Base-by-base conservation (phyloP, 2,113 vertebrate genomes). In the Hassar affinis region DNA sequence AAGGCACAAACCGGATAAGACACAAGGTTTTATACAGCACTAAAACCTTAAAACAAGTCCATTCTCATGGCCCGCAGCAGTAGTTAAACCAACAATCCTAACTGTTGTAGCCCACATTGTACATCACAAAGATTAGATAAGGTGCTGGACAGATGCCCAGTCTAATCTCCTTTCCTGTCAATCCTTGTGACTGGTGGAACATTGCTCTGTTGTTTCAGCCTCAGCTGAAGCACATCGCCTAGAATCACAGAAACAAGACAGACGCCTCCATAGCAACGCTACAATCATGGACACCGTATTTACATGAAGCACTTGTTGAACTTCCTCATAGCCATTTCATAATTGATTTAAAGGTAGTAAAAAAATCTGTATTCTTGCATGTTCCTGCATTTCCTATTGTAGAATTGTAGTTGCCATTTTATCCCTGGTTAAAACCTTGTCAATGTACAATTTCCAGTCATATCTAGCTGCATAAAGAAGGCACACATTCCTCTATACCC, bases 61-160 rank as follows among this genome's bases (percentile, higher is more conserved):
- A 4, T 52, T 51, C 47, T 14, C 12, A 33, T 38, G 27, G 45
- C 15, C 27, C 27, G 66, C 78, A 52, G 61, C 78, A 52, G 45
- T 47, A 18, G 17, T 62, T 79, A 79, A 47, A 79, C 30, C 25
- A 51, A 66, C 61, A 51, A 52, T 80, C 59, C 56, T 54, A 35
- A 76, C 51, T 54, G 51, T 11, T 77, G 47, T 61, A 75, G 54
- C 27, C 17, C 69, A 74, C 25, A 49, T 30, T 45, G 61, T 51
- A 68, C 78, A 62, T 80, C 78, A n/a, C 42, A 66, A 66, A 66
- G 61, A 77, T 51, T 49, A 66, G 62, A 57, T 66, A 66, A 80
- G 69, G 25, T 82, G 42, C 54, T 74, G 74, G 30, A 74, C 57
- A 75, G 42, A 57, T 62, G 56, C 51, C 62, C 78, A 54, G 49